phyloP scores from a whole-genome alignment of 1,140 invertebrate species.

The Bombus sibiricus region DNA sequence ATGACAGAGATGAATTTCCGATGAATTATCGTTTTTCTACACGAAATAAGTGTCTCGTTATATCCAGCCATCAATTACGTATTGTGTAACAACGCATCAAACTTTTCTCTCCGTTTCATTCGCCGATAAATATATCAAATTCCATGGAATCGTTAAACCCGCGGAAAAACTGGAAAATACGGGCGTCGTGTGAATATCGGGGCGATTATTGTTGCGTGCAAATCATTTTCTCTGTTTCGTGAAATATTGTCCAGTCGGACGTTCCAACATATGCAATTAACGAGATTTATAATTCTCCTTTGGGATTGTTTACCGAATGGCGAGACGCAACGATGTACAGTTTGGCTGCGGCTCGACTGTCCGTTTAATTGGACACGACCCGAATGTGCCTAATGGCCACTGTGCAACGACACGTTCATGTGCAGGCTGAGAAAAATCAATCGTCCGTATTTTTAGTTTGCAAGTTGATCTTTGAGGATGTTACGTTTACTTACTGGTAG shows the following conservation, averaged over 20 bases:
- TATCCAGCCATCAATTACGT: conserved; percentile 7
- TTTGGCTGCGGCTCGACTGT: background rate
- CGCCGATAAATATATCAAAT: background rate
- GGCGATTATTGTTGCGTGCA: background rate
- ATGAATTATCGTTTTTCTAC: conserved; percentile 21
- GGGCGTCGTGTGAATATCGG: background rate
- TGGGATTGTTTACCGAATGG: background rate
- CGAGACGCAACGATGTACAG: background rate
- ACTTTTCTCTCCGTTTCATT: background rate
- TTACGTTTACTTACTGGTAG: background rate
- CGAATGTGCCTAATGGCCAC: background rate
- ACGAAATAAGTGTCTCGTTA: background rate
- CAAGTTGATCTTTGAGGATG: background rate
- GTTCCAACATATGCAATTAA: conserved; percentile 10
- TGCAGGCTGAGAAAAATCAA: background rate
- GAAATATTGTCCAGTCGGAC: background rate
- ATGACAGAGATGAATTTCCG: conserved; percentile 5
- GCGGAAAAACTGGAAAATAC: background rate
- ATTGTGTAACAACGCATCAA: background rate
- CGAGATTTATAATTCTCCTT: conserved; percentile 22
- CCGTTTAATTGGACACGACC: background rate
- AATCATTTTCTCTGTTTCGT: background rate
- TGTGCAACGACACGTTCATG: background rate
- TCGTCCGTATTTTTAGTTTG: background rate
- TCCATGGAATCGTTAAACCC: background rate